phyloP scores from a whole-genome alignment of 2,888 invertebrate species.

The Nemoura dubitans region DNA sequence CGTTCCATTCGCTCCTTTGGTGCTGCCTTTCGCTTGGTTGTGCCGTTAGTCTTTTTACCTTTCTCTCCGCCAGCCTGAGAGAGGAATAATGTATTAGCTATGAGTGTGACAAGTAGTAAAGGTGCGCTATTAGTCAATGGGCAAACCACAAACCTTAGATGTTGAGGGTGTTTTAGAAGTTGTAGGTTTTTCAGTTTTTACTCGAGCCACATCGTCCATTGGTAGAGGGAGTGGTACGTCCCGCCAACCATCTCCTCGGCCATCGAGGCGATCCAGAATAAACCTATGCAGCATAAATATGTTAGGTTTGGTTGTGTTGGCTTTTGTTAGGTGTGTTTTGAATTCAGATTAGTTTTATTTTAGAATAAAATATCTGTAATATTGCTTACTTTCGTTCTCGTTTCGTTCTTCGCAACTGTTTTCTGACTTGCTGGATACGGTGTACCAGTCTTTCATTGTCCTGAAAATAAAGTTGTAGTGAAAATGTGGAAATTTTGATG shows the following conservation, averaged over 20 bases:
- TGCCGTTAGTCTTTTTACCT: slow-evolving; percentile 41
- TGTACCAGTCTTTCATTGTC: slow-evolving; percentile 77
- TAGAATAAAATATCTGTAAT: no score
- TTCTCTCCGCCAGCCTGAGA: slow-evolving; percentile 25
- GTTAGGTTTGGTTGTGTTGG: no score
- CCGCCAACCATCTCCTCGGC: slow-evolving; percentile 75
- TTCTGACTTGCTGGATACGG: slow-evolving; percentile 76
- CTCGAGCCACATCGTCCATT: slow-evolving; percentile 56
- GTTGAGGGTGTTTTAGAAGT: background rate
- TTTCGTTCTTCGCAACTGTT: slow-evolving; percentile 71
- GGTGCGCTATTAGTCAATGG: background rate
- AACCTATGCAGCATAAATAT: slow-evolving; percentile 63
- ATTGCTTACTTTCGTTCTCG: slow-evolving; percentile 71
- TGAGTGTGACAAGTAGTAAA: background rate
- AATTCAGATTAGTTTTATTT: no score
- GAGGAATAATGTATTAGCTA: slow-evolving; percentile 15
- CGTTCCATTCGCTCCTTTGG: slow-evolving; percentile 60
- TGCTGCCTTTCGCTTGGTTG: slow-evolving; percentile 51
- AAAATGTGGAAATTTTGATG: background rate
- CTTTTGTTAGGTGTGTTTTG: no score
- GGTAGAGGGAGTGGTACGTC: slow-evolving; percentile 69
- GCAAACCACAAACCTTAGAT: background rate
- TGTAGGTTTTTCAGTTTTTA: slow-evolving; percentile 18
- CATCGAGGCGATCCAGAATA: slow-evolving; percentile 73
- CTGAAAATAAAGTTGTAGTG: slow-evolving; percentile 57